Conservation (phyloP, 2,113 vertebrate genomes). For the Erythrolamprus reginae region DNA sequence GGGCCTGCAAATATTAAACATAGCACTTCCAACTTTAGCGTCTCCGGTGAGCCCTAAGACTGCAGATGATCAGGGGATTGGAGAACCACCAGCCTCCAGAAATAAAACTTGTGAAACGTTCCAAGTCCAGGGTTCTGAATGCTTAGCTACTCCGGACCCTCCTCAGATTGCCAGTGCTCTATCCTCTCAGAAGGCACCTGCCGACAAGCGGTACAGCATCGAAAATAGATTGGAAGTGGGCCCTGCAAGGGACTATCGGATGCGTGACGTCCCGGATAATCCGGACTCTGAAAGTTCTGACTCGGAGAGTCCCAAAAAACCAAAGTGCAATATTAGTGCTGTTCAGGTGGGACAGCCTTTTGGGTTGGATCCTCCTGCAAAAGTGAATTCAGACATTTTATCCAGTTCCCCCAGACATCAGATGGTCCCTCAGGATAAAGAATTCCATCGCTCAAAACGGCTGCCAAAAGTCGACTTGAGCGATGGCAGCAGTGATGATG, state of each 20-base stretch:
- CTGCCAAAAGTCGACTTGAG: conserved; percentile 76
- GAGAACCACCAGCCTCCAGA: conserved; percentile 44
- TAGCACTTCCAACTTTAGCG: conserved; percentile 84
- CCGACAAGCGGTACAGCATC: conserved; percentile 27
- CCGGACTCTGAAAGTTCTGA: conserved; percentile 42
- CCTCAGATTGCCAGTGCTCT: background rate
- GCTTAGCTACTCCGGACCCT: background rate
- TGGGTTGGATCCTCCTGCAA: conserved; percentile 28
- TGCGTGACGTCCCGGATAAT: background rate
- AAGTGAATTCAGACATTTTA: conserved; percentile 23
- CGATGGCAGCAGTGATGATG: conserved; percentile 90
- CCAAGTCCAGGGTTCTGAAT: background rate
- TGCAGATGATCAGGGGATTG: conserved; percentile 60
- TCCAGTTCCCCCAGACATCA: conserved; percentile 16
- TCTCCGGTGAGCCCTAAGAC: conserved; percentile 77
- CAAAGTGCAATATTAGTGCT: conserved; percentile 36
- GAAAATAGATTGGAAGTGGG: conserved; percentile 4
- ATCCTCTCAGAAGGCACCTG: conserved; percentile 53
- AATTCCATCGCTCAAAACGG: conserved; percentile 44
- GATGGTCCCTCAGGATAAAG: conserved; percentile 46
- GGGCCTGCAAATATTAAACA: conserved; percentile 89
- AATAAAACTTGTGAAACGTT: conserved; percentile 29
- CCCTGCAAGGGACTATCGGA: background rate
- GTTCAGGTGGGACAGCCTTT: conserved; percentile 34
- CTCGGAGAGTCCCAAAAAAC: background rate